Conservation (phyloP, 2,888 invertebrate species). For the Epicampocera succincta region DNA sequence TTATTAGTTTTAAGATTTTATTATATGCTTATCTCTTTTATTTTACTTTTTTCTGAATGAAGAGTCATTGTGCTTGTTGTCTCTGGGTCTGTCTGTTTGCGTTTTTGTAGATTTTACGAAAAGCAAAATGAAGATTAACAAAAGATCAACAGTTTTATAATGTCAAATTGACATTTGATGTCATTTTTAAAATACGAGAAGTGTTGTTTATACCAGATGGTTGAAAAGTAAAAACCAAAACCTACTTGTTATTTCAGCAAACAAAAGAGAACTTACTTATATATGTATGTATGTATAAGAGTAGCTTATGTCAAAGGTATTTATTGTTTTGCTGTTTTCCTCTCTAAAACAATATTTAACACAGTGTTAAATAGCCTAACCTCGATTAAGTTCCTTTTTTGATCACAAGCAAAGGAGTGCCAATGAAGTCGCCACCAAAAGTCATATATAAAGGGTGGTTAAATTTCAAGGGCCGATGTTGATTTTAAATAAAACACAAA, state of each 20-base stretch:
- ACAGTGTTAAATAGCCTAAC: too few relatives aligned
- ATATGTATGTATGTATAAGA: too few relatives aligned
- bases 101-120: background rate
- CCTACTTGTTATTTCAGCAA: slow-evolving; percentile 18
- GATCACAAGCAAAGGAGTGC: too few relatives aligned
- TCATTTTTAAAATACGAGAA: background rate
- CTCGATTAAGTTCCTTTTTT: too few relatives aligned
- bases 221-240: slow-evolving; percentile 4
- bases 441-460: too few relatives aligned
- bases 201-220: background rate
- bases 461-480: too few relatives aligned
- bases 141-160: slow-evolving; percentile 47
- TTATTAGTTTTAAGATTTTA: slow-evolving; percentile 55
- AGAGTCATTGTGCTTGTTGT: slow-evolving; percentile 19
- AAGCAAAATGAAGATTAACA: slow-evolving; percentile 1
- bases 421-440: too few relatives aligned
- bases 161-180: slow-evolving; percentile 50
- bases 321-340: too few relatives aligned
- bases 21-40: slow-evolving; percentile 6
- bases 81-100: background rate
- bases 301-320: too few relatives aligned
- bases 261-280: background rate
- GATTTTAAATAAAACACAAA: too few relatives aligned
- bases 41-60: background rate
- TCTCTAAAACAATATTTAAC: too few relatives aligned